These are phyloP conservation scores for Coregonus suidteri DNA, from an alignment of 2,797 vertebrate genomes.

Conservation along the genomic window DNA sequence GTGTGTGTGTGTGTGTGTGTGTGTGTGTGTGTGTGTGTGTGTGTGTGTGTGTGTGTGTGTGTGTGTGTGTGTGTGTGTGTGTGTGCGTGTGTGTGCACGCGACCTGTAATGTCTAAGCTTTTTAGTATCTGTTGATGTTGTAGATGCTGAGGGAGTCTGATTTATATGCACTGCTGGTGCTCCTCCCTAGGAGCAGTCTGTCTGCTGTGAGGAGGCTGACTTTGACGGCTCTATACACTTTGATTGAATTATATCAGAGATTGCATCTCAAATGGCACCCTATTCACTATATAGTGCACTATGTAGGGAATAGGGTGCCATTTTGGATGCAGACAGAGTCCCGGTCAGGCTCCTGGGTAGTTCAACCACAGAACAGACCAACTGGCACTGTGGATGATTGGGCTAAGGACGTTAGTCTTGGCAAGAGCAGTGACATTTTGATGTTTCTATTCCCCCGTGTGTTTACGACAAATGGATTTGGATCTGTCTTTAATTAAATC, in stretches of 20 bases:
- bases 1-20: not conserved
- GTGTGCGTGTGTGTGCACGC: not conserved
- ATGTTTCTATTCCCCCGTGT: not conserved
- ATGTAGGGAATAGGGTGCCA: not conserved
- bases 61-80: too few species aligned
- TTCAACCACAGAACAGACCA: not conserved
- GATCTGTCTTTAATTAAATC: not conserved
- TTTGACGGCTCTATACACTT: not conserved
- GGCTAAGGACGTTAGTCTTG: not conserved
- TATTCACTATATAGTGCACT: not conserved
- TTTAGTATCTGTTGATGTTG: not conserved
- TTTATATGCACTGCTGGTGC: not conserved
- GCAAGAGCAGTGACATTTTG: not conserved
- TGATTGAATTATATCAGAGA: not conserved
- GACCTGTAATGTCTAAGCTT: not conserved
- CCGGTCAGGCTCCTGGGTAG: not conserved
- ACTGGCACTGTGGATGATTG: not conserved
- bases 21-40: too few species aligned
- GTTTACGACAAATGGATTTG: not conserved
- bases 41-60: too few species aligned
- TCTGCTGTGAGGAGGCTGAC: not conserved
- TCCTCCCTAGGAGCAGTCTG: not conserved
- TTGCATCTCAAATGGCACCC: not conserved
- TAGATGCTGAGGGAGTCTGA: not conserved
- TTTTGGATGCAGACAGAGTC: not conserved